Percentiles rank a stretch among this genome's conserved stretches.
Conservation (phyloP, 1,140 invertebrate species). For the Drosophila melanica region DNA sequence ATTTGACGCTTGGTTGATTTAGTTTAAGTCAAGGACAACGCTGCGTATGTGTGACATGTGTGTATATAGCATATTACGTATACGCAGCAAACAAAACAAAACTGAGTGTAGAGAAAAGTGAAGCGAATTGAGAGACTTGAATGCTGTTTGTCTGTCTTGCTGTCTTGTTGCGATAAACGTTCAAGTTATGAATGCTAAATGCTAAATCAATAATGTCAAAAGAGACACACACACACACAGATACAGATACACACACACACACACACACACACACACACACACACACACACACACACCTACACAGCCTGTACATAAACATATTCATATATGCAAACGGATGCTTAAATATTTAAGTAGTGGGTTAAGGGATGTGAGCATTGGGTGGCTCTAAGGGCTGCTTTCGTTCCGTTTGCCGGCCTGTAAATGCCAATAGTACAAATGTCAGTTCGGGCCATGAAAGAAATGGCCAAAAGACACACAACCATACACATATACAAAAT, state of each 20-base stretch:
- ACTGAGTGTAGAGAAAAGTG: not conserved
- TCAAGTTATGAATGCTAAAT: constrained; percentile 49
- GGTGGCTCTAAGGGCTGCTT: constrained; percentile 4
- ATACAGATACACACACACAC: not conserved
- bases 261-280: constrained; percentile 15
- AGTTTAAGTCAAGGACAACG: constrained; percentile 35
- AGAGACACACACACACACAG: constrained; percentile 25
- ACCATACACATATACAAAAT: not conserved
- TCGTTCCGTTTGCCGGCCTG: constrained; percentile 15
- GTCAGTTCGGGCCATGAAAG: constrained; percentile 42
- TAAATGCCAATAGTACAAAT: constrained; percentile 53
- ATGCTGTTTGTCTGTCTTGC: not conserved
- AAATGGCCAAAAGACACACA: constrained; percentile 47
- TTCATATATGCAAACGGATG: constrained; percentile 27
- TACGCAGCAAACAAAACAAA: constrained; percentile 8
- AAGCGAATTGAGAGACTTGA: constrained; percentile 1
- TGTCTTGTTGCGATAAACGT: constrained; percentile 29
- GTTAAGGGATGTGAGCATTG: not conserved
- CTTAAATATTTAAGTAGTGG: constrained; percentile 60
- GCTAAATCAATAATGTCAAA: constrained; percentile 57
- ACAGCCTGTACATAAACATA: constrained; percentile 2
- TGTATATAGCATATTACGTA: constrained; percentile 20
- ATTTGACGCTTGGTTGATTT: constrained; percentile 1
- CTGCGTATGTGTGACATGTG: constrained; percentile 20
- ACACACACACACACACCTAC: constrained; percentile 2